phyloP scores from a whole-genome alignment of 2,888 invertebrate genomes.

The Lasioglossum villosulum region DNA sequence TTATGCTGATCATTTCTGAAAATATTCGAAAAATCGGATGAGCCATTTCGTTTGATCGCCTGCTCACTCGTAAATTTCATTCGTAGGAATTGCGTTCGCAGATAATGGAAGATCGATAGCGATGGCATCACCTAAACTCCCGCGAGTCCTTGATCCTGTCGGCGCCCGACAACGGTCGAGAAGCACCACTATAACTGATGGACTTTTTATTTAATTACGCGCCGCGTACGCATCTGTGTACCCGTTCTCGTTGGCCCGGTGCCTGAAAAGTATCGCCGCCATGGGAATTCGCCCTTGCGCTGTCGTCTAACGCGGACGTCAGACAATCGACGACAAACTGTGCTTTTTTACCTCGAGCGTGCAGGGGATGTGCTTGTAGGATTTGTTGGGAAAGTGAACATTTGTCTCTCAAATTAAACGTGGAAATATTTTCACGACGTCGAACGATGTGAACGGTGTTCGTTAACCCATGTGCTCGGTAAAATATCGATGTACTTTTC shows the following conservation, averaged over 20 bases:
- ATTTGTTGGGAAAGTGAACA: background rate
- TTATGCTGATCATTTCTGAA: background rate
- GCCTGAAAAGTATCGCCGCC: slow-evolving; percentile 58
- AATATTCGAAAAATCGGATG: background rate
- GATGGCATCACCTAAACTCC: slow-evolving; percentile 57
- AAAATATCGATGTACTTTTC: too few species aligned
- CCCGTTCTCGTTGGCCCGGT: slow-evolving; percentile 48
- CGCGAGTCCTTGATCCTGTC: slow-evolving; percentile 68
- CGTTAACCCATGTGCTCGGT: background rate
- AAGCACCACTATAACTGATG: slow-evolving; percentile 74
- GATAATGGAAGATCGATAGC: slow-evolving; percentile 47
- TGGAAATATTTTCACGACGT: background rate
- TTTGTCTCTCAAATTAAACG: background rate
- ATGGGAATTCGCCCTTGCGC: slow-evolving; percentile 60
- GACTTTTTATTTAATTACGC: slow-evolving; percentile 78
- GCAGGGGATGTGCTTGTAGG: background rate
- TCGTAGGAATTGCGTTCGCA: slow-evolving; percentile 12
- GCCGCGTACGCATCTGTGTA: slow-evolving; percentile 74
- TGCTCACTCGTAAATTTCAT: slow-evolving; percentile 32
- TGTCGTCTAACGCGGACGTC: slow-evolving; percentile 57
- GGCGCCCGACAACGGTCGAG: slow-evolving; percentile 62
- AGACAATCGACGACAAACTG: slow-evolving; percentile 54
- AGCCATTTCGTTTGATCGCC: background rate
- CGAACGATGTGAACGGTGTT: background rate
- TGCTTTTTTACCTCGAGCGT: slow-evolving; percentile 18